Evolutionary conservation across 1,140 invertebrate species (phyloP).

Genomic region (Eueides isabella): DNA sequence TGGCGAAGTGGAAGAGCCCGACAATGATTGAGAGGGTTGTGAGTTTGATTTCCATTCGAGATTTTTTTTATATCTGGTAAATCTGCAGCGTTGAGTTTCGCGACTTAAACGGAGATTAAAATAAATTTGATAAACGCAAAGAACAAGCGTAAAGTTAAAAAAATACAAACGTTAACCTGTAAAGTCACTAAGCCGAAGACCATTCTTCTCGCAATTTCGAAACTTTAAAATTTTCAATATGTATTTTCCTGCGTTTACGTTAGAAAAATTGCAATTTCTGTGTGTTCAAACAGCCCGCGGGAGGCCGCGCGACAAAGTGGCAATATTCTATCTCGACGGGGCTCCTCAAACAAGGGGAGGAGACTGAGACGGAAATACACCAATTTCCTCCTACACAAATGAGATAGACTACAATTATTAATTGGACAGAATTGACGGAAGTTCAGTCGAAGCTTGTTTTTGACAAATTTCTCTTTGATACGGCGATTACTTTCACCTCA

Average conservation of each 20-base stretch:
- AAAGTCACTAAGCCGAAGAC: slow-evolving; percentile 52
- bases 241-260: slow-evolving; percentile 56
- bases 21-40: background rate
- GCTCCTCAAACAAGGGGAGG: slow-evolving; percentile 78
- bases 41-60: background rate
- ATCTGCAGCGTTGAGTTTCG: no score
- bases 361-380: slow-evolving; percentile 53
- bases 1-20: background rate
- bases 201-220: slow-evolving; percentile 55
- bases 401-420: slow-evolving; percentile 69
- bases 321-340: slow-evolving; percentile 80
- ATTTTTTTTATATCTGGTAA: no score
- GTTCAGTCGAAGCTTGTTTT: slow-evolving; percentile 76
- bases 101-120: no score
- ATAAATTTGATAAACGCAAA: no score
- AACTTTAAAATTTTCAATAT: slow-evolving; percentile 66
- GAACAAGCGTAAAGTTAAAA: no score
- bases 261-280: slow-evolving; percentile 75
- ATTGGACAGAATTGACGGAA: slow-evolving; percentile 80
- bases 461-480: slow-evolving; percentile 82
- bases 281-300: slow-evolving; percentile 70
- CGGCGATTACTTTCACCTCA: slow-evolving; percentile 78
- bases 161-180: slow-evolving; percentile 47
- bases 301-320: slow-evolving; percentile 77
- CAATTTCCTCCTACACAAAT: slow-evolving; percentile 40